These are phyloP conservation scores for Apeltes quadracus DNA, from an alignment of 2,113 vertebrate species.

Conservation along the genomic window DNA sequence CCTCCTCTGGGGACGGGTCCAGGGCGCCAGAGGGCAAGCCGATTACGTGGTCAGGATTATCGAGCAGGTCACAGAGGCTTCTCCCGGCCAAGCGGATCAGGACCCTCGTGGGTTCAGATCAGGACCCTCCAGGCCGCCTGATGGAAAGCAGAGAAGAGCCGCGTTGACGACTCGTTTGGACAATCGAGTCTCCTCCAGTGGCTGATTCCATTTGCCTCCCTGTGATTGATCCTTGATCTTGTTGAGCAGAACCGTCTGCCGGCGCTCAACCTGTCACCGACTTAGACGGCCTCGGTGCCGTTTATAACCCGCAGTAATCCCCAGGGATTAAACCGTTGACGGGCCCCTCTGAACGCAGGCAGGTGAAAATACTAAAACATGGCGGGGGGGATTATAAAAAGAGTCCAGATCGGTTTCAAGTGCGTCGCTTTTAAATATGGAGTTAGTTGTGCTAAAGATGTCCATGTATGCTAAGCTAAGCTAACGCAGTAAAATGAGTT, in stretches of 20 bases:
- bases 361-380: not conserved
- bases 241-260: not conserved
- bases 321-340: constrained; percentile 33
- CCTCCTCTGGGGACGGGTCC: not conserved
- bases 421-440: too few relatives aligned
- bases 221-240: not conserved
- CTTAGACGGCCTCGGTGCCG: constrained; percentile 19
- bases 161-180: not conserved
- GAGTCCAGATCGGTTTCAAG: too few relatives aligned
- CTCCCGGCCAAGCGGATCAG: constrained; percentile 58
- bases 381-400: not conserved
- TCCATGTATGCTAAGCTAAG: not conserved
- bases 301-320: constrained; percentile 34
- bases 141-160: not conserved
- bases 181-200: not conserved
- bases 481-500: not conserved
- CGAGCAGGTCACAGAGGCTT: constrained; percentile 70
- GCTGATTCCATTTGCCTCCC: too few relatives aligned
- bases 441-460: not conserved
- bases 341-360: not conserved
- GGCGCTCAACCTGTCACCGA: not conserved
- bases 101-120: constrained; percentile 22
- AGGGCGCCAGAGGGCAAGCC: constrained; percentile 60
- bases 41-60: constrained; percentile 63
- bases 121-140: not conserved